Base-by-base conservation (phyloP, 1,140 invertebrate species). In the Fragariocoptes setiger region DNA sequence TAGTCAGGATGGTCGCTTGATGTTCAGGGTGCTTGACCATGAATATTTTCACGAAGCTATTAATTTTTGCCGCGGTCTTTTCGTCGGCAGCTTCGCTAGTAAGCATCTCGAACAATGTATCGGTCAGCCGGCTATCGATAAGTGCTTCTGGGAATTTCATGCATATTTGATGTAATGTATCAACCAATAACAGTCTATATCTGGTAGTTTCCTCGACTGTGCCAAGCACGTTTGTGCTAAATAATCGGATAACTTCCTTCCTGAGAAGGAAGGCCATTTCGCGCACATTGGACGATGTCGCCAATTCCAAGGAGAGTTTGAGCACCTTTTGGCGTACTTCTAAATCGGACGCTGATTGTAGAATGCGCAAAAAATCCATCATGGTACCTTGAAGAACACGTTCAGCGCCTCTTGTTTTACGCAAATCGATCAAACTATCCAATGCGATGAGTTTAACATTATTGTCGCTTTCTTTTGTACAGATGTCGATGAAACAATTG, bases 371-470 rank as follows among this genome's bases (percentile, higher is more conserved):
- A 50, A 97, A 78, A 62, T 99, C 92, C 90, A 99, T 97, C 13
- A 94, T 83, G 22, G 95, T 64, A 52, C 92, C 86, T 57, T 90
- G 85, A 43, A 97, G 65, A 0, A 95, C 79, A 54, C 80, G 69
- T 55, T 90, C 82, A 53, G 83, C 78, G 37, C 71, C 67, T 18
- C 79, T 73, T 52, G 71, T 69, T 37, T 79, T 76, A 49, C 75
- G 75, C 52, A 99, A 66, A 2, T 74, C 72, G 50, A 90, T 75
- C 40, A 97, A 63, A 38, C 86, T 71, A 55, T 94, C 88, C 44
- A 99, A 62, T 2, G 97, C 88, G 51, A 99, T 97, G 37, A 99
- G 63, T 61, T 99, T 99, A 1, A 99, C 88, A 65, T 99, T 99
- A 59, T 99, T 99, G 56, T 99, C 92, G 58, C 83, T 92, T 60